Conservation (phyloP, 1,140 invertebrate genomes). For the Apis florea region DNA sequence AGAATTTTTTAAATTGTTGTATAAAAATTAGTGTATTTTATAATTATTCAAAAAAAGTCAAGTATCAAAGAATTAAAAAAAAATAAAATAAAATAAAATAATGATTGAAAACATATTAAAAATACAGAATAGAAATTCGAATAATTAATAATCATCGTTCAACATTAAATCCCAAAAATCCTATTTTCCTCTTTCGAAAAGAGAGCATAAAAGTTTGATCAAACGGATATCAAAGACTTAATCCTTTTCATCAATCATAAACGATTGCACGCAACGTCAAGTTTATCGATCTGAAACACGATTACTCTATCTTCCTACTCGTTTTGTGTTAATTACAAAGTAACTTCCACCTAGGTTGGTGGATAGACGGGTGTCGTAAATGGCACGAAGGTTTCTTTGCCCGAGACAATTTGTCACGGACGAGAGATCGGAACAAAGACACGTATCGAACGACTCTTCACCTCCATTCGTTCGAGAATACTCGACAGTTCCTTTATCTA, state of each 20-base stretch:
- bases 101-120: neutral
- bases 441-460: constrained; percentile 65
- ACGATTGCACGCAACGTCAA: neutral
- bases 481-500: constrained; percentile 69
- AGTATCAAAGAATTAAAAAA: too few species aligned
- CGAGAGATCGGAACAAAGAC: constrained; percentile 57
- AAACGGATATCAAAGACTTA: neutral
- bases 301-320: neutral
- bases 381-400: constrained; percentile 50
- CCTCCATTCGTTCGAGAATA: constrained; percentile 61
- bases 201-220: neutral
- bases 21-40: too few species aligned
- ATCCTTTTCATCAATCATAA: neutral
- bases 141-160: neutral
- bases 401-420: constrained; percentile 64
- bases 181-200: neutral
- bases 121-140: neutral
- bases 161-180: neutral
- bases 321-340: constrained; percentile 4
- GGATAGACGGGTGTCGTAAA: constrained; percentile 30
- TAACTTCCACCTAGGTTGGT: neutral
- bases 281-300: neutral
- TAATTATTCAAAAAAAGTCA: too few species aligned
- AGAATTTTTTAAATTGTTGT: too few species aligned
- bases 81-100: too few species aligned